These are phyloP conservation scores for western clawed frog (Xenopus tropicalis) DNA, from an alignment of 2,113 vertebrate species.

Conservation along the genomic window DNA sequence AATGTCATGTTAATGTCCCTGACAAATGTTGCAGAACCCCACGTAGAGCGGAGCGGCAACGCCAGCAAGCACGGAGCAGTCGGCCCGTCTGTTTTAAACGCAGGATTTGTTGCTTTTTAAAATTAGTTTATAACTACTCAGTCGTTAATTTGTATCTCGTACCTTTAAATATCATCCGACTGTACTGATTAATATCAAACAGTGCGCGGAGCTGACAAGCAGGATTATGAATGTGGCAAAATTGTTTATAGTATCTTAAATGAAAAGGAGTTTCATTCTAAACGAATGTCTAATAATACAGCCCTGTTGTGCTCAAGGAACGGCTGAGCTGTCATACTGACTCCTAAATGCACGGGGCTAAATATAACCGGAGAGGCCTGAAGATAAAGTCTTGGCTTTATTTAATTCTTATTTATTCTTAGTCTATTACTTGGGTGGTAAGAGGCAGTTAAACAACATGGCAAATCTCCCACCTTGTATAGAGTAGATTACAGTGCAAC, in stretches of 20 bases:
- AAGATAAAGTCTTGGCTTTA: too few species aligned
- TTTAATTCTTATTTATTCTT: too few species aligned
- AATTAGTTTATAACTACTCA: conserved; percentile 60
- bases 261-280: conserved; percentile 67
- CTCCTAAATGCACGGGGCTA: conserved; percentile 6
- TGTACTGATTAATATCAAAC: conserved; percentile 78
- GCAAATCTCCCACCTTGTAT: too few species aligned
- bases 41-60: conserved; percentile 35
- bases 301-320: conserved; percentile 67
- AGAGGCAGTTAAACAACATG: too few species aligned
- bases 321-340: conserved; percentile 67
- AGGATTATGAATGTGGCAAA: conserved; percentile 74
- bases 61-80: conserved; percentile 2
- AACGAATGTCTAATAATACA: conserved; percentile 74
- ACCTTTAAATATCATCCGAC: conserved; percentile 69
- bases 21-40: background rate
- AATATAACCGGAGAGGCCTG: conserved; percentile 7
- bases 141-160: conserved; percentile 60
- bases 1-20: background rate
- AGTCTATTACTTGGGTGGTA: too few species aligned
- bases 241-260: conserved; percentile 77
- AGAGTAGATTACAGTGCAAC: too few species aligned
- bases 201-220: conserved; percentile 71
- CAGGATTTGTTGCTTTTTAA: conserved; percentile 10
- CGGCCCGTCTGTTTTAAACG: conserved; percentile 13